phyloP scores from a whole-genome alignment of 2,797 vertebrate species.

The Tadarida brasiliensis region DNA sequence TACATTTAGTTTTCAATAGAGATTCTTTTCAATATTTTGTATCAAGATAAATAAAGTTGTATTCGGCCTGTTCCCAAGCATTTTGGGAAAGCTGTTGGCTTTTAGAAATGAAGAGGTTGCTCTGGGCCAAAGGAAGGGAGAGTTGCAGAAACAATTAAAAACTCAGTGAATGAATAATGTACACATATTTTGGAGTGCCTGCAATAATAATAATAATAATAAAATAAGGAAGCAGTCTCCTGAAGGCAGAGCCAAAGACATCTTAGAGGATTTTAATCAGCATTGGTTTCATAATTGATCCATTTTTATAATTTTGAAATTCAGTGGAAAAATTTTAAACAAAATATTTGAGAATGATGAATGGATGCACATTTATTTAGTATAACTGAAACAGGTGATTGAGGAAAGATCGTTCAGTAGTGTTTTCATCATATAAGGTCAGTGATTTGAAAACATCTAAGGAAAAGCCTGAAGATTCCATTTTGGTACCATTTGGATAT shows the following conservation, averaged over 20 bases:
- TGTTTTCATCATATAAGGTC: neutral
- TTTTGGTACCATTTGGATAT: neutral
- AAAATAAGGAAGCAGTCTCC: neutral
- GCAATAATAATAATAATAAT: neutral
- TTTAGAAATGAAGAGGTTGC: neutral
- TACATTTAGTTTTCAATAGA: neutral
- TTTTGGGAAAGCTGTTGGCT: neutral
- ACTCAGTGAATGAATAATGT: neutral
- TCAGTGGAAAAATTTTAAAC: neutral
- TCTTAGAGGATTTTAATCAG: neutral
- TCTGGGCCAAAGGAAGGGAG: neutral
- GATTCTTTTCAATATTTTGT: neutral
- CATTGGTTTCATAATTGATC: neutral
- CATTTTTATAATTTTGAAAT: conserved; percentile 53
- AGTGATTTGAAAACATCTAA: neutral
- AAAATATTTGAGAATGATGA: neutral
- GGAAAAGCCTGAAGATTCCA: neutral
- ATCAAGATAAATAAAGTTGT: neutral
- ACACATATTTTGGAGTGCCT: neutral
- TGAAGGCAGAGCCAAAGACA: neutral
- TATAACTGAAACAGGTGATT: neutral
- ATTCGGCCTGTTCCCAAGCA: neutral
- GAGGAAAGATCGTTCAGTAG: neutral
- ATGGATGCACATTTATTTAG: neutral
- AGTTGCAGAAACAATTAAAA: neutral